phyloP scores from a whole-genome alignment of 2,888 invertebrate species.

The Seira ritae region DNA sequence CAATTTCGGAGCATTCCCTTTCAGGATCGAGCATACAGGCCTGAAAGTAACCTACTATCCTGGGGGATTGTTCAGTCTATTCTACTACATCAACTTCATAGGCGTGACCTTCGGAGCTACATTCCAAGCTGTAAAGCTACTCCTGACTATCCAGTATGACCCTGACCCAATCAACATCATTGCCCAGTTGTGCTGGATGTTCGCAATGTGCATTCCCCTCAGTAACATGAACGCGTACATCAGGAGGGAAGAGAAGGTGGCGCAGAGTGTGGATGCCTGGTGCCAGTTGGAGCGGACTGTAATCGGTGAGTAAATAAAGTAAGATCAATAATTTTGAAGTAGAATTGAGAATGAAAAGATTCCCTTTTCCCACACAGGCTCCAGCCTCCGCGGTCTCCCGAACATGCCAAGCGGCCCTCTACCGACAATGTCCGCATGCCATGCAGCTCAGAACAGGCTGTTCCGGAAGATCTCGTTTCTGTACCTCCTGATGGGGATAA shows the following conservation, averaged over 20 bases:
- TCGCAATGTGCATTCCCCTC: constrained; percentile 70
- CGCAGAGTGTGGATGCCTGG: constrained; percentile 68
- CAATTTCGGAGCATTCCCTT: constrained; percentile 70
- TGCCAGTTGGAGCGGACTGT: constrained; percentile 70
- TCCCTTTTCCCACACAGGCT: constrained; percentile 42
- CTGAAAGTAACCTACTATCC: constrained; percentile 65
- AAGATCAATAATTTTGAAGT: neutral
- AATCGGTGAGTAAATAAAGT: constrained; percentile 57
- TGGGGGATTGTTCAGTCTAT: constrained; percentile 69
- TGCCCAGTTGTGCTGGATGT: constrained; percentile 72
- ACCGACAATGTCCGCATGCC: constrained; percentile 72
- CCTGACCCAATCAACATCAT: constrained; percentile 71
- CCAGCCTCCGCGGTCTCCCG: constrained; percentile 68
- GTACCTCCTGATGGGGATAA: constrained; percentile 66
- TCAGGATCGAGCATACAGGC: constrained; percentile 67
- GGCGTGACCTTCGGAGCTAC: constrained; percentile 65
- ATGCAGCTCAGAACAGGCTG: constrained; percentile 65
- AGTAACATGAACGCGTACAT: constrained; percentile 69
- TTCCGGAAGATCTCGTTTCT: constrained; percentile 64
- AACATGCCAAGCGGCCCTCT: constrained; percentile 70
- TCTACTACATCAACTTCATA: constrained; percentile 73
- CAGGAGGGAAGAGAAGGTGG: constrained; percentile 69
- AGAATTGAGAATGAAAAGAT: neutral
- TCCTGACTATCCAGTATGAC: constrained; percentile 71
- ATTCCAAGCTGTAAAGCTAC: constrained; percentile 69